Evolutionary conservation across 23 tunicate species (phyloP).

Genomic region (Ciona savignyi): DNA sequence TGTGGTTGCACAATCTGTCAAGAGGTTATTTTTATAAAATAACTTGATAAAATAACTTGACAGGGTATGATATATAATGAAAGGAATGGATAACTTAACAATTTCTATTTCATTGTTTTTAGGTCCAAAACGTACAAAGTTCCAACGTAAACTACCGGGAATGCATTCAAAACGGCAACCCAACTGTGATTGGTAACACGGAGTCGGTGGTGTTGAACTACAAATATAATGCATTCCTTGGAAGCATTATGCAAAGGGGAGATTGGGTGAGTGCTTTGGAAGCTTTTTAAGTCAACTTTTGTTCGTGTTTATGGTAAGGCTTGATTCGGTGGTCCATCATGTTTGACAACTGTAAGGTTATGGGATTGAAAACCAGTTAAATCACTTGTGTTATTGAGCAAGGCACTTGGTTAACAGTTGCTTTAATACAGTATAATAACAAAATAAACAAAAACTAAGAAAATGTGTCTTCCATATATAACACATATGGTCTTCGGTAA

Average conservation of each 20-base stretch:
- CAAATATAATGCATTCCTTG: conserved; percentile 18
- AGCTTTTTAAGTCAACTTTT: too few species aligned
- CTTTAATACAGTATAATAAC: neutral
- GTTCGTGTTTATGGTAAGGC: neutral
- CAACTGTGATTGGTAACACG: neutral
- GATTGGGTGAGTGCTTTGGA: conserved; percentile 8
- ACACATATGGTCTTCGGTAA: too few species aligned
- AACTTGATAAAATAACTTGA: neutral
- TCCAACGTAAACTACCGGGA: neutral
- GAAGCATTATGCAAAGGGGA: conserved; percentile 26
- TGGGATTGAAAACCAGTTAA: too few species aligned
- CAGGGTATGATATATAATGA: neutral
- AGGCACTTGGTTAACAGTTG: too few species aligned
- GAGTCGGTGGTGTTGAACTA: conserved; percentile 10
- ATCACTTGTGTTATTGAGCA: too few species aligned
- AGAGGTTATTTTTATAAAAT: neutral
- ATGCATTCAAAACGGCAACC: neutral
- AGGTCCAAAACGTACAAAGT: conserved; percentile 18
- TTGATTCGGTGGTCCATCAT: too few species aligned
- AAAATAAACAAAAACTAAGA: too few species aligned
- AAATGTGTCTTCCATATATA: too few species aligned
- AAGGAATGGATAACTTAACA: neutral
- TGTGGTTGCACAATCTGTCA: neutral
- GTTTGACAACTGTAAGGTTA: too few species aligned
- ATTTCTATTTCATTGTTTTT: neutral